Percentiles rank a stretch among this genome's conserved stretches.
These are phyloP conservation scores for Nycticryphes semicollaris DNA, from an alignment of 2,113 vertebrate genomes.

Conservation along the genomic window DNA sequence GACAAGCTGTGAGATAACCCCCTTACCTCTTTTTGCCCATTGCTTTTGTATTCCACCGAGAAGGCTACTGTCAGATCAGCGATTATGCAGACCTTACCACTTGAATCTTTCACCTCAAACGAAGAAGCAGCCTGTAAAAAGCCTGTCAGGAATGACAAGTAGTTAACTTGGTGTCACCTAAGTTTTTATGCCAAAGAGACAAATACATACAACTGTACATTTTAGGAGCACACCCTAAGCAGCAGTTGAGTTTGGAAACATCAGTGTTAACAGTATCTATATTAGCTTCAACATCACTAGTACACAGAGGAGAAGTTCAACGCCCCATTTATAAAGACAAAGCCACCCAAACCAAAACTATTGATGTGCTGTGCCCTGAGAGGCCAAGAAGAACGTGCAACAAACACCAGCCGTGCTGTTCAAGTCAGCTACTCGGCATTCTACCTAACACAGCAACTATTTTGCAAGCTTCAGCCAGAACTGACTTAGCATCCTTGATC, in stretches of 20 bases:
- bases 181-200: background rate
- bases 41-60: constrained; percentile 73
- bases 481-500: background rate
- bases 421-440: background rate
- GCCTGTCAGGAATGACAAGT: constrained; percentile 45
- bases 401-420: background rate
- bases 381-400: background rate
- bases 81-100: constrained; percentile 81
- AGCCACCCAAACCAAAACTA: background rate
- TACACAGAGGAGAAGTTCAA: background rate
- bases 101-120: constrained; percentile 82
- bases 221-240: background rate
- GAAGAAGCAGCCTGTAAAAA: constrained; percentile 67
- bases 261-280: background rate
- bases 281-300: background rate
- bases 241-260: background rate
- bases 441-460: background rate
- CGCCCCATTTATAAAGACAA: background rate
- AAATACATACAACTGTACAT: fast-evolving
- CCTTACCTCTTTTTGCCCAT: constrained; percentile 52
- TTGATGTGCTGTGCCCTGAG: background rate
- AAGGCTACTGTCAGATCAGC: constrained; percentile 83
- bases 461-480: background rate
- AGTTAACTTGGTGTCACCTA: background rate
- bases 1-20: background rate